phyloP scores from a whole-genome alignment of 2,797 vertebrate genomes.

The Gymnothorax javanicus region DNA sequence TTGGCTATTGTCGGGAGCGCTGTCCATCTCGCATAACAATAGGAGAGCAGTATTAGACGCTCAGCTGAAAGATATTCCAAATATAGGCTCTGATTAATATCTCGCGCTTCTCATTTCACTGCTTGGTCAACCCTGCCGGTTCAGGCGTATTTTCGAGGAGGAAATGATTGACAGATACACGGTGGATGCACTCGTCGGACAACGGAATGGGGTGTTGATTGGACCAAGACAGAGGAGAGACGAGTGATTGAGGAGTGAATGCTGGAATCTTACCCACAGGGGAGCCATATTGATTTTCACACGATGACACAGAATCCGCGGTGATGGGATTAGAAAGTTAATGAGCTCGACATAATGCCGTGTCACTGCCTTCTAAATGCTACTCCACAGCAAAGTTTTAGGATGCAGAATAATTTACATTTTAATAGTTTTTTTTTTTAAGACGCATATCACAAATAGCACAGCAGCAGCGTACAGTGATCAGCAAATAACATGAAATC shows the following conservation, averaged over 20 bases:
- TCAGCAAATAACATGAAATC: background rate
- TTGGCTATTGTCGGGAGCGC: background rate
- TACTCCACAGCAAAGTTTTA: background rate
- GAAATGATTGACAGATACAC: background rate
- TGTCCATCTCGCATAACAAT: background rate
- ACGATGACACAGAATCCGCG: background rate
- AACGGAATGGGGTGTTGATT: background rate
- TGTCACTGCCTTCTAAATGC: background rate
- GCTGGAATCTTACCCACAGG: background rate
- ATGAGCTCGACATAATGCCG: background rate
- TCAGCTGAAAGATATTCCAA: background rate
- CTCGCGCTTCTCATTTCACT: background rate
- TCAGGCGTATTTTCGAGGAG: background rate
- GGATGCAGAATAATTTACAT: background rate
- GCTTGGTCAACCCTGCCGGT: background rate
- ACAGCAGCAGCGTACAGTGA: background rate
- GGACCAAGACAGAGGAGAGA: background rate
- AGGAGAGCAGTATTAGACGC: background rate
- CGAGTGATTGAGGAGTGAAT: background rate
- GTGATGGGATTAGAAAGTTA: too few relatives aligned
- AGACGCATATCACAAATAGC: background rate
- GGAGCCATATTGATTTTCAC: constrained; percentile 1
- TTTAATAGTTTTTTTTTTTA: background rate
- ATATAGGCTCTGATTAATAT: background rate
- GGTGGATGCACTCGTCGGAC: background rate